Percentiles rank a stretch among this genome's conserved stretches.
Evolutionary conservation across 2,113 vertebrate genomes (phyloP).

Genomic region (Heptranchias perlo): DNA sequence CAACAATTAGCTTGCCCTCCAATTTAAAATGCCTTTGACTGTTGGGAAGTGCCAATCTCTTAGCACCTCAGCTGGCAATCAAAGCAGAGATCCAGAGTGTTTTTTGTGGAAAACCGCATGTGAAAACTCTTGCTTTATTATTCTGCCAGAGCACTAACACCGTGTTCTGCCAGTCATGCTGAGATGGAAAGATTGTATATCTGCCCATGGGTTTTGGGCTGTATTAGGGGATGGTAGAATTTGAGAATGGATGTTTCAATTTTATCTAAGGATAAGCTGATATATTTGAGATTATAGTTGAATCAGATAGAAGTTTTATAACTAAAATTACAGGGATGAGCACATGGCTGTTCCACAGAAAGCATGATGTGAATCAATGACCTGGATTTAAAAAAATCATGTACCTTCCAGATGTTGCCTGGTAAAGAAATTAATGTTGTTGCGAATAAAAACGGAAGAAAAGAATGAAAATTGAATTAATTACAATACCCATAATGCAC

Average conservation of each 20-base stretch:
- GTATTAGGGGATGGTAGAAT: background rate
- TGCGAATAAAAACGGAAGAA: background rate
- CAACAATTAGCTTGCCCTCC: background rate
- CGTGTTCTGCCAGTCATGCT: background rate
- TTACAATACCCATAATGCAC: background rate
- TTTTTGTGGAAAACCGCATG: background rate
- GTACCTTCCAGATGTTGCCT: background rate
- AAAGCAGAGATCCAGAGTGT: background rate
- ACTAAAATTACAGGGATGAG: background rate
- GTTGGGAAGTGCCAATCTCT: background rate
- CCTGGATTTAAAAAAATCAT: background rate
- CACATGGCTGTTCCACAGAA: background rate
- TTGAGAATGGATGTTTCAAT: background rate
- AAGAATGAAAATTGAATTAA: background rate
- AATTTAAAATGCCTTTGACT: background rate
- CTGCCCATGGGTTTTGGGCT: background rate
- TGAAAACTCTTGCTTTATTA: background rate
- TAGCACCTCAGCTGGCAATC: background rate
- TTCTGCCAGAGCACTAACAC: background rate
- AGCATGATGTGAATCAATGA: background rate
- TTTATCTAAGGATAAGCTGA: background rate
- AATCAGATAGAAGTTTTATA: background rate
- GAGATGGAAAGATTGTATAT: background rate
- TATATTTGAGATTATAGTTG: background rate
- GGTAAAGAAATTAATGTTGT: background rate